Percentiles rank a stretch among this genome's conserved stretches.
phyloP scores from a whole-genome alignment of 1,140 invertebrate genomes.

The Marisa cornuarietis region DNA sequence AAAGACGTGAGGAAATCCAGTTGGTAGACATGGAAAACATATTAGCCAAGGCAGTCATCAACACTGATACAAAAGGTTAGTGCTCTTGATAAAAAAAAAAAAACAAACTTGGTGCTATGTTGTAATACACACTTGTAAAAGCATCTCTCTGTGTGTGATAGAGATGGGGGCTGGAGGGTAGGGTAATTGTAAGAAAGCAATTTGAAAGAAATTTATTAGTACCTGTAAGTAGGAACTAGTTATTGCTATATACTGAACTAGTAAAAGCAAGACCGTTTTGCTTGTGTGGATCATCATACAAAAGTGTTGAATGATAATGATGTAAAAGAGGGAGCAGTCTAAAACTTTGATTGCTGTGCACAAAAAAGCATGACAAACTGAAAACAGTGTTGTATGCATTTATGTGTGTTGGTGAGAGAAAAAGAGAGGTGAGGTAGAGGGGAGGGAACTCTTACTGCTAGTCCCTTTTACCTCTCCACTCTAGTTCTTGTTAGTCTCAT shows the following conservation, averaged over 20 bases:
- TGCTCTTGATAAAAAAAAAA: background rate
- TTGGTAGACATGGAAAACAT: constrained; percentile 42
- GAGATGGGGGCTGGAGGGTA: background rate
- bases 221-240: background rate
- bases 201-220: background rate
- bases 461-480: too few species aligned
- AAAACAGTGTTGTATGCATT: background rate
- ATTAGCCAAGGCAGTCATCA: constrained; percentile 37
- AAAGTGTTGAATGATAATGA: background rate
- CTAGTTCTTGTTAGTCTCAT: too few species aligned
- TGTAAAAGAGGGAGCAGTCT: background rate
- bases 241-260: background rate
- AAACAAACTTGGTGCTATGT: too few species aligned
- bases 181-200: background rate
- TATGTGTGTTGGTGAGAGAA: background rate
- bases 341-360: background rate
- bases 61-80: constrained; percentile 30
- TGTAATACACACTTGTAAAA: too few species aligned
- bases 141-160: background rate
- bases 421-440: too few species aligned
- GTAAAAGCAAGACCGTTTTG: background rate
- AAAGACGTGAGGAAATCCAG: constrained; percentile 35
- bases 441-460: too few species aligned
- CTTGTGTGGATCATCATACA: too few species aligned
- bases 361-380: background rate